Evolutionary conservation across 2,888 invertebrate genomes (phyloP).

Genomic region (Epinotia nisella): DNA sequence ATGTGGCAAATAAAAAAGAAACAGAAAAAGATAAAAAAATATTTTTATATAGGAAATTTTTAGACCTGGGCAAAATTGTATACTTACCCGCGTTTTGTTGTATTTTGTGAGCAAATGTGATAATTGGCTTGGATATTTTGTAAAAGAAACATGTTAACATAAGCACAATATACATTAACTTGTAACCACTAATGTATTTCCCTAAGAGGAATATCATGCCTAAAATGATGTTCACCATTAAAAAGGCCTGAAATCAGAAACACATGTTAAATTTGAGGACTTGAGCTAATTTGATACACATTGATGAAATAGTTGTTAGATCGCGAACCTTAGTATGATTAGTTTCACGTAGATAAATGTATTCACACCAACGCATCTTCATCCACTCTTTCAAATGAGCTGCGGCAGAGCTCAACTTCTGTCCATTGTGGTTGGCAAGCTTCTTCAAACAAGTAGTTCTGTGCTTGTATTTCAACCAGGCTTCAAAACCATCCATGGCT

Average conservation of each 20-base stretch:
- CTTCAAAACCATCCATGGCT: conserved; percentile 71
- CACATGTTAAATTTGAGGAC: not conserved
- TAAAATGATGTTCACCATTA: conserved; percentile 70
- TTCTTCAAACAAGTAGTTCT: conserved; percentile 72
- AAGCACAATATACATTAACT: conserved; percentile 64
- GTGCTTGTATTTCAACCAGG: conserved; percentile 77
- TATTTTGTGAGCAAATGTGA: conserved; percentile 64
- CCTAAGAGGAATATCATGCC: conserved; percentile 65
- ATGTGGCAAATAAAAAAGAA: not conserved
- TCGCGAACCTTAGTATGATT: conserved; percentile 76
- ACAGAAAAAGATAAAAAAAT: not conserved
- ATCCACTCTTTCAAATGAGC: conserved; percentile 58
- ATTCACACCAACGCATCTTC: conserved; percentile 61
- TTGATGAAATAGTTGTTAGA: not conserved
- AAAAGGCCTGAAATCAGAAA: conserved; percentile 72
- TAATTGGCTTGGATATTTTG: conserved; percentile 66
- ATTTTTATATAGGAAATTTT: not conserved
- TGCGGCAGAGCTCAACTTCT: conserved; percentile 55
- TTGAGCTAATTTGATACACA: not conserved
- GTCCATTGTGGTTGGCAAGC: conserved; percentile 61
- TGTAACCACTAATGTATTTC: conserved; percentile 71
- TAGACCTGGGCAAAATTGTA: not conserved
- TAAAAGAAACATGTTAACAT: conserved; percentile 65
- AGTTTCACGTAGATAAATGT: conserved; percentile 68
- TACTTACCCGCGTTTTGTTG: conserved; percentile 73